Percentiles rank a stretch among this genome's conserved stretches.
Conservation (phyloP, 2,888 invertebrate species). For the Athripsodes cinereus region DNA sequence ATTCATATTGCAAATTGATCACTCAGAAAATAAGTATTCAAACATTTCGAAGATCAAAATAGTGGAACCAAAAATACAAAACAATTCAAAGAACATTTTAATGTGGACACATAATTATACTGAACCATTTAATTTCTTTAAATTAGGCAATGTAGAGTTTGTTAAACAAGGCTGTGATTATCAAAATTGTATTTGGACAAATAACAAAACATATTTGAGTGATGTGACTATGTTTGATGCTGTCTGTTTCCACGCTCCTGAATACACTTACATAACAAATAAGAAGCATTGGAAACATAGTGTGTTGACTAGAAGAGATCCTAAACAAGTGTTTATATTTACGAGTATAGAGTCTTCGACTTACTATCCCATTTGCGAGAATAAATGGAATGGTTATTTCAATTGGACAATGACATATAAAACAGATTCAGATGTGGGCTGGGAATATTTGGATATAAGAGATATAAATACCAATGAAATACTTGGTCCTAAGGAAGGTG, state of each 20-base stretch:
- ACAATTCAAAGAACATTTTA: too few species aligned
- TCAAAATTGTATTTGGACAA: conserved; percentile 43
- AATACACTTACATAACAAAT: conserved; percentile 19
- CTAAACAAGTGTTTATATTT: conserved; percentile 47
- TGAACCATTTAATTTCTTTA: conserved; percentile 10
- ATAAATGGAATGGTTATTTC: conserved; percentile 35
- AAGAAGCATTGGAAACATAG: conserved; percentile 6
- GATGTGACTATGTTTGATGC: conserved; percentile 44
- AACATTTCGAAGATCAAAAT: too few species aligned
- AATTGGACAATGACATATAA: conserved; percentile 42
- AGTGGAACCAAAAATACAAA: too few species aligned
- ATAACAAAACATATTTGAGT: conserved; percentile 31
- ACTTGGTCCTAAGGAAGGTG: conserved; percentile 8
- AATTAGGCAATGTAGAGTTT: conserved; percentile 29
- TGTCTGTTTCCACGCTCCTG: conserved; percentile 47
- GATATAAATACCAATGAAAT: conserved; percentile 31
- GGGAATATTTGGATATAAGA: conserved; percentile 34
- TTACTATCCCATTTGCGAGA: conserved; percentile 35
- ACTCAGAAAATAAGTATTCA: too few species aligned
- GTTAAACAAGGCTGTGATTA: conserved; percentile 36
- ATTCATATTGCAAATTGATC: too few species aligned
- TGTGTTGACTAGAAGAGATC: conserved; percentile 31
- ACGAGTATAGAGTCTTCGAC: conserved; percentile 36
- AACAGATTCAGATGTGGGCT: conserved; percentile 38
- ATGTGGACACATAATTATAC: conserved; percentile 18